Conservation (phyloP, 2,888 invertebrate genomes). For the Eueremaeus valkanovi region DNA sequence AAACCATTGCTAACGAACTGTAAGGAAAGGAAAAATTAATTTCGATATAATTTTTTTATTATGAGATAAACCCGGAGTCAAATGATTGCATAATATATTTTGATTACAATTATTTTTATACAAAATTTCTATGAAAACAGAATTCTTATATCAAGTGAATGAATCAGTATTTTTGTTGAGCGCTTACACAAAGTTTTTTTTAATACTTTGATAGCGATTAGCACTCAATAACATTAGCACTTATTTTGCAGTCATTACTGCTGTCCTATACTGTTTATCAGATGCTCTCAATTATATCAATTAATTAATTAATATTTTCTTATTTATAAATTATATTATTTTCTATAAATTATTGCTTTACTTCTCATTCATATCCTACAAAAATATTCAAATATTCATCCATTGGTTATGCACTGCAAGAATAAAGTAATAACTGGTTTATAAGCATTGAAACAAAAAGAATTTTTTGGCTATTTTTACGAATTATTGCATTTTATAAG, state of each 20-base stretch:
- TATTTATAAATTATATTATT: too few species aligned
- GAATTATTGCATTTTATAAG: too few species aligned
- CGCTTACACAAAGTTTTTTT: neutral
- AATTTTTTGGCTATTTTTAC: too few species aligned
- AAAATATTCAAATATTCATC: neutral
- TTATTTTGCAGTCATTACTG: neutral
- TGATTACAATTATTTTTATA: too few species aligned
- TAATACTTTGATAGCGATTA: neutral
- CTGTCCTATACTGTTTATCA: neutral
- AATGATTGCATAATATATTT: neutral
- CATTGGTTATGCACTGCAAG: neutral
- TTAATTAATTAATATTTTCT: neutral
- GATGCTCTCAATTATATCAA: conserved; percentile 21
- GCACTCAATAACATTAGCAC: neutral
- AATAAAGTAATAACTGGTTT: neutral
- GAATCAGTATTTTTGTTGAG: neutral
- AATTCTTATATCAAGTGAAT: too few species aligned
- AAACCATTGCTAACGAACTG: neutral
- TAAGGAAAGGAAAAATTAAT: too few species aligned
- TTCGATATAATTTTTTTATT: too few species aligned
- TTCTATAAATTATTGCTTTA: neutral
- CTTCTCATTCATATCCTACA: neutral
- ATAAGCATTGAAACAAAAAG: too few species aligned
- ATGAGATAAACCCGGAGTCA: neutral
- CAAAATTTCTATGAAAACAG: too few species aligned